Evolutionary conservation across 1,140 invertebrate genomes (phyloP), one percentile per base, ranked within the genome.

Genomic region (Centruroides sculpturatus): DNA sequence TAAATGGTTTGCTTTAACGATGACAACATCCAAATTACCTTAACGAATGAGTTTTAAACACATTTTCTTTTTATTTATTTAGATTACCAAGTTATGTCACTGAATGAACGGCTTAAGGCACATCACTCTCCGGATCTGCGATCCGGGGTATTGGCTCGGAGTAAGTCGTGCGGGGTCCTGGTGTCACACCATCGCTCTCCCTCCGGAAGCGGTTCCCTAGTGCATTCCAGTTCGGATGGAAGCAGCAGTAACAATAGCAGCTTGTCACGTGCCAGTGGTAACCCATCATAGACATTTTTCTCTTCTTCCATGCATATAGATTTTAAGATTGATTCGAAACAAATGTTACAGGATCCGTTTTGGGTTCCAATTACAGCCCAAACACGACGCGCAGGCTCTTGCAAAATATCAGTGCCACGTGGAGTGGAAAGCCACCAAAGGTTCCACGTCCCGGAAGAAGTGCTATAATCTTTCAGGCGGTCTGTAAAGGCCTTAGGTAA

Each of bases 341-440:
- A 41, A 6, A 41, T 41, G 8, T 41, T 41, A 41, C 8, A 41
- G 41, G 41, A 41, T 41, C 41, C 8, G 41, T 41, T 6, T 41
- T 41, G 41, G 41, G 41, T 6, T 41, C 5, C 8, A 41, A 41
- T 8, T 41, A 41, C 41, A 41, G 41, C 8, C 41, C 41, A 41
- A 41, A 41, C 41, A 41, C 41, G 5, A 41, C 41, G 8, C 41
- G 41, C 8, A 41, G 41, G 8, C 41, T 41, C 8, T 41, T 41
- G 41, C 51, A 53, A 36, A 53, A 53, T 36, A 34, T 53, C 51
- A 34, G 23, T 23, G 51, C 35, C 35, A 50, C 57, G 7, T 59
- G 57, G 57, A 59, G 57, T 49, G 57, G 57, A 53, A 59, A 59
- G n/a, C 41, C 57, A 10, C 57, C 57, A 10, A 59, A 59, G n/a